phyloP scores from a whole-genome alignment of 2,888 invertebrate species.

The Lobophora halterata region DNA sequence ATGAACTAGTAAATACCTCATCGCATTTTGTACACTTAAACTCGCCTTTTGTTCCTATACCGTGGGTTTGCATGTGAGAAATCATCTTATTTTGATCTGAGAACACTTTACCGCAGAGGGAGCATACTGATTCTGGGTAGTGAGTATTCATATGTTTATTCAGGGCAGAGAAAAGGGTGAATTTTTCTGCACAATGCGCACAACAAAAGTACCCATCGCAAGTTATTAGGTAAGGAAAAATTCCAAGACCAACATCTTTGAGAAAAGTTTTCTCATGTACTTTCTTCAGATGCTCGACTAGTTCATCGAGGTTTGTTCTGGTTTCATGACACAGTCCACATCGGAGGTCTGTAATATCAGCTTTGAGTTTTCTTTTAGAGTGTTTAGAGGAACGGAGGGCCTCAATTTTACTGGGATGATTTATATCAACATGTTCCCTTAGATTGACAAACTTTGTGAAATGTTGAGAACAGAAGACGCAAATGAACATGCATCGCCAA shows the following conservation, averaged over 20 bases:
- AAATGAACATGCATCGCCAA: slow-evolving; percentile 60
- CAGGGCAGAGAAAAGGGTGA: slow-evolving; percentile 58
- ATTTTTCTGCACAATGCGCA: slow-evolving; percentile 52
- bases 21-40: slow-evolving; percentile 61
- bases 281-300: slow-evolving; percentile 53
- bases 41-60: slow-evolving; percentile 16
- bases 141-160: slow-evolving; percentile 67
- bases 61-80: slow-evolving; percentile 20
- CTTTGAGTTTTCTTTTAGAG: slow-evolving; percentile 53
- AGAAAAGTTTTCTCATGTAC: slow-evolving; percentile 53
- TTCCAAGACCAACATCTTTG: slow-evolving; percentile 50
- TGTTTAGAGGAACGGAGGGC: slow-evolving; percentile 10
- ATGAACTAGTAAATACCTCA: slow-evolving; percentile 46
- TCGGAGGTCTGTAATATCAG: slow-evolving; percentile 56
- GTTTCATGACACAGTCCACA: slow-evolving; percentile 53
- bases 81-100: slow-evolving; percentile 21
- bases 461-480: slow-evolving; percentile 56
- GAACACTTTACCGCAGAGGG: slow-evolving; percentile 60
- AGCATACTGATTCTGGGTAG: slow-evolving; percentile 66
- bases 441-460: slow-evolving; percentile 58
- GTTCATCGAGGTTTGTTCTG: slow-evolving; percentile 43
- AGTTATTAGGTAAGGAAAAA: slow-evolving; percentile 52
- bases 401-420: slow-evolving; percentile 53
- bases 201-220: slow-evolving; percentile 50
- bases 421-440: slow-evolving; percentile 46